phyloP scores from a whole-genome alignment of 1,140 invertebrate genomes.

The Cylas formicarius region DNA sequence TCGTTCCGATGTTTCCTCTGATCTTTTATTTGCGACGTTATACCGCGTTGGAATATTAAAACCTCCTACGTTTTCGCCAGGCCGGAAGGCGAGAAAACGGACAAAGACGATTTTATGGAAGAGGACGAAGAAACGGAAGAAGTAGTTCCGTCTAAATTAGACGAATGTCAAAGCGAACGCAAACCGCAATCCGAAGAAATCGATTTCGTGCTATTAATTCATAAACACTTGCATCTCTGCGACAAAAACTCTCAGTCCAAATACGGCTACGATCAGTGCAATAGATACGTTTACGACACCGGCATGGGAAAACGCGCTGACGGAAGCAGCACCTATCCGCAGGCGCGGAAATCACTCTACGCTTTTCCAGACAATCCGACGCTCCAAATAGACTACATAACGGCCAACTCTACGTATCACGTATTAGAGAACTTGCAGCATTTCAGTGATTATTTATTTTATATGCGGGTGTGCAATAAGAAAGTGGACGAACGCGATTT shows the following conservation, averaged over 20 bases:
- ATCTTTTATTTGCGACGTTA: too few relatives aligned
- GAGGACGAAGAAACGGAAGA: neutral
- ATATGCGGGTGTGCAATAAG: slow-evolving; percentile 46
- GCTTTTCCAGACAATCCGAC: too few relatives aligned
- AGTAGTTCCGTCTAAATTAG: neutral
- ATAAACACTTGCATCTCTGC: slow-evolving; percentile 16
- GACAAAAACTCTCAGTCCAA: slow-evolving; percentile 13
- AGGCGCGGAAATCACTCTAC: too few relatives aligned
- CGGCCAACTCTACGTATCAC: too few relatives aligned
- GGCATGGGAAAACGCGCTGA: neutral
- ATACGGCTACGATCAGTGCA: slow-evolving; percentile 20
- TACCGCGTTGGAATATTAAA: too few relatives aligned
- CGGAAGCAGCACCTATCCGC: too few relatives aligned
- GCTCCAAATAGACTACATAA: too few relatives aligned
- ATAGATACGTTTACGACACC: slow-evolving; percentile 18
- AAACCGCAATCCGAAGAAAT: slow-evolving; percentile 6
- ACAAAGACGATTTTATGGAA: neutral
- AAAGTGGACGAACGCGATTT: slow-evolving; percentile 25
- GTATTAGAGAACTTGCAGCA: slow-evolving; percentile 44
- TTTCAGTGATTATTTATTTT: slow-evolving; percentile 46
- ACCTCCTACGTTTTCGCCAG: too few relatives aligned
- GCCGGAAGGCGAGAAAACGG: slow-evolving; percentile 4
- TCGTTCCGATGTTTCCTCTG: too few relatives aligned
- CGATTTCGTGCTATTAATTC: slow-evolving; percentile 6
- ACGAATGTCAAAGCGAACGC: slow-evolving; percentile 1